phyloP scores from a whole-genome alignment of 2,797 vertebrate genomes.

The Catostomus latipinnis region DNA sequence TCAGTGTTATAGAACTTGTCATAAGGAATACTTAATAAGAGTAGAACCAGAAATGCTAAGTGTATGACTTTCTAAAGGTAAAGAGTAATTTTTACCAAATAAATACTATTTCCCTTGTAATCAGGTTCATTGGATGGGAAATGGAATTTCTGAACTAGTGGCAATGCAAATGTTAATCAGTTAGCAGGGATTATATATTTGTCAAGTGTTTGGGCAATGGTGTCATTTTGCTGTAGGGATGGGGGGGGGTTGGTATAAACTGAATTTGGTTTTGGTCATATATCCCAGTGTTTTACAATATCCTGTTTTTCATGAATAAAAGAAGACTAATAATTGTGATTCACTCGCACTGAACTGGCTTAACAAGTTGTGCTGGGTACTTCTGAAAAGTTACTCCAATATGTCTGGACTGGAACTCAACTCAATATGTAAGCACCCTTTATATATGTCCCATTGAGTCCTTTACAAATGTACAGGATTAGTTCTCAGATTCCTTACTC shows the following conservation, averaged over 20 bases:
- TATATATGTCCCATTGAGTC: not conserved
- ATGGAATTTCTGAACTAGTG: too few relatives aligned
- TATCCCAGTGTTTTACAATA: conserved; percentile 82
- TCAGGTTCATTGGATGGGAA: too few relatives aligned
- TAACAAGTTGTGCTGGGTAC: not conserved
- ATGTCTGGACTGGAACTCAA: not conserved
- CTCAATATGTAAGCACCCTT: not conserved
- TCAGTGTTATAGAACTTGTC: conserved; percentile 26
- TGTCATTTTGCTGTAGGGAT: conserved; percentile 19
- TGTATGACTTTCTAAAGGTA: conserved; percentile 26
- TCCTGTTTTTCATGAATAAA: conserved; percentile 82
- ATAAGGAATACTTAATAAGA: conserved; percentile 52
- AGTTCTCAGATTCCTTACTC: not conserved
- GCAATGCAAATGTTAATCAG: not conserved
- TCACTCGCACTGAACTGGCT: conserved; percentile 9
- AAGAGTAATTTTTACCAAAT: conserved; percentile 21
- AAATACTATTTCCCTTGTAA: not conserved
- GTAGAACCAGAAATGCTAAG: conserved; percentile 24
- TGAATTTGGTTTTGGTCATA: conserved; percentile 69
- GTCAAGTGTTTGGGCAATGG: not conserved
- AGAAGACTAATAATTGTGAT: conserved; percentile 51
- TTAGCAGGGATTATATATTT: conserved; percentile 17
- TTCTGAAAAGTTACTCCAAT: not conserved
- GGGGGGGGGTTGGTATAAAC: conserved; percentile 13
- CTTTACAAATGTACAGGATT: not conserved